Evolutionary conservation across 2,797 vertebrate genomes (phyloP).

Genomic region (Monodelphis domestica): DNA sequence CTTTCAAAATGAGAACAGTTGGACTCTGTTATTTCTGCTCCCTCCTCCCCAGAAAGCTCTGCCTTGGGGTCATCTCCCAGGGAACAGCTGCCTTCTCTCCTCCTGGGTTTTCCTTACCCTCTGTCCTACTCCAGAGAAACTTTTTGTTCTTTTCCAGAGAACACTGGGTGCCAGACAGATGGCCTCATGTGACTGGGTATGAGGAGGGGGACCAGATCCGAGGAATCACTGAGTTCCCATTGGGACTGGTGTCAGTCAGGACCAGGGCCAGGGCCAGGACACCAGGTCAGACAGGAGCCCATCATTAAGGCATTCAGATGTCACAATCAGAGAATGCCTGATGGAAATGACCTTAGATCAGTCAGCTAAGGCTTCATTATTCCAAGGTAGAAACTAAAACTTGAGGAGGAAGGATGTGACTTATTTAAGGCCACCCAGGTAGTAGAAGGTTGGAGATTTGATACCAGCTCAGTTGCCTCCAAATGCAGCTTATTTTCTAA

Average conservation of each 20-base stretch:
- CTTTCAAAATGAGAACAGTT: constrained; percentile 73
- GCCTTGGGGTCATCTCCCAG: constrained; percentile 74
- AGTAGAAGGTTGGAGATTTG: not conserved
- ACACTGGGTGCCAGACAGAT: constrained; percentile 57
- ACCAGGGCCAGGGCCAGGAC: not conserved
- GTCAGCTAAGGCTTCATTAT: not conserved
- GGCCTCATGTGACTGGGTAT: not conserved
- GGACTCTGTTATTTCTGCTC: constrained; percentile 59
- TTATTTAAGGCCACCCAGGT: not conserved
- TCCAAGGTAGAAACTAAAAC: not conserved
- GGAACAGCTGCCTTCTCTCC: constrained; percentile 65
- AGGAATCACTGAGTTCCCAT: constrained; percentile 22
- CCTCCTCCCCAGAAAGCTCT: constrained; percentile 9
- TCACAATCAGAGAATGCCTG: not conserved
- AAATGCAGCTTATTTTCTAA: not conserved
- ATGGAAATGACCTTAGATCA: not conserved
- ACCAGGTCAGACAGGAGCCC: not conserved
- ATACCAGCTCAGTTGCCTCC: not conserved
- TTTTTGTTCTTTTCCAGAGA: constrained; percentile 72
- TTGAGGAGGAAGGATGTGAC: not conserved
- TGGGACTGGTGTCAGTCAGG: constrained; percentile 35
- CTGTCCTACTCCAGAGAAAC: constrained; percentile 67
- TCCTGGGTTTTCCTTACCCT: constrained; percentile 65
- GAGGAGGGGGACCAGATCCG: constrained; percentile 2
- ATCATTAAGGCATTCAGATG: not conserved